Base-by-base conservation (phyloP, 2,888 invertebrate species). In the Ceraclea dissimilis region DNA sequence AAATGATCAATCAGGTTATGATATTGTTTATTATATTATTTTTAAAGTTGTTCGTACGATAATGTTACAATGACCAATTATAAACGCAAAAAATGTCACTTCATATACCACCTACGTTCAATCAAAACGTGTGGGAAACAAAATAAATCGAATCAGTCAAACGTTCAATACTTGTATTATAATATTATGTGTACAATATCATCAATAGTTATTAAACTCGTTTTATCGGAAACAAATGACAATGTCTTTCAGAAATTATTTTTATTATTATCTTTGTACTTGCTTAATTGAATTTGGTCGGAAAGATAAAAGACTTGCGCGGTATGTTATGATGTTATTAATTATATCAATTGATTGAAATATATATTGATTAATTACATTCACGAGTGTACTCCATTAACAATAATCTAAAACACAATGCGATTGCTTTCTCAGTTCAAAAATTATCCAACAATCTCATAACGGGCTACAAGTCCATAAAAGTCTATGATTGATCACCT, bases 41-140 rank as follows among this genome's bases (percentile, higher is more conserved):
- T 26, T 26, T 26, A 4, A 26, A 26, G 26, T 51, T 55, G 34
- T 54, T 33, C n/a, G 17, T 20, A 47, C 50, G 34, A 18, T 10
- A 19, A 48, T 51, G 39, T 47, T 22, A 51, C 46, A 47, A 50
- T 31, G 58, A 51, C 58, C 60, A 60, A 60, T 60, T 58, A 60
- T 56, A 56, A 60, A 54, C 34, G 44, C 49, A 46, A 58, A 60
- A 60, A 58, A 50, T 61, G 58, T 61, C 60, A 57, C 33, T 51
- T 52, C 52, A 49, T 17, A 56, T 51, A 52, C 49, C 57, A 43
- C 56, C 56, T 19, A 51, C 51, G 18, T 22, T 43, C 31, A 8
- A 49, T 43, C 44, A 52, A 46, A 51, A 20, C 49, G 47, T 33
- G 51, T 55, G 21, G 55, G 51, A 51, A 47, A 39, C 39, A 39